Evolutionary conservation across 2,888 invertebrate species (phyloP).

Genomic region (Esperia sulphurella): DNA sequence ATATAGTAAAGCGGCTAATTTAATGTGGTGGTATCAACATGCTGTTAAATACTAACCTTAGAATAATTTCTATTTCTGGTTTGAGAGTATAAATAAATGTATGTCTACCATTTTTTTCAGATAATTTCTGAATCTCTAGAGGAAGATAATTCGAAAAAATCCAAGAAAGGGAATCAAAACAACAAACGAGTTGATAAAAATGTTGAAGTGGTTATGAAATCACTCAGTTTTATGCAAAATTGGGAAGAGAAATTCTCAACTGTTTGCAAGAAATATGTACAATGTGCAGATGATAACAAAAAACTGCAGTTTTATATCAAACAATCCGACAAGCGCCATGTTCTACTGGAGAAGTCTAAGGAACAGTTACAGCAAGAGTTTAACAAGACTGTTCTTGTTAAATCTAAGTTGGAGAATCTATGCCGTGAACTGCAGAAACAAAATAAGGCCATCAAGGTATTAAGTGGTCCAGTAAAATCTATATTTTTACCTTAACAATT

Average conservation of each 20-base stretch:
- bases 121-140: not conserved
- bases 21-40: too few species aligned
- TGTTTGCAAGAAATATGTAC: constrained; percentile 87
- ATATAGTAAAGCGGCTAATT: too few species aligned
- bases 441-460: constrained; percentile 93
- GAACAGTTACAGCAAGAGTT: constrained; percentile 90
- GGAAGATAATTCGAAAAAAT: constrained; percentile 37
- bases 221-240: constrained; percentile 74
- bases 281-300: constrained; percentile 86
- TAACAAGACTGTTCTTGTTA: constrained; percentile 89
- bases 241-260: constrained; percentile 84
- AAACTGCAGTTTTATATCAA: constrained; percentile 79
- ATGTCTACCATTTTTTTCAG: too few species aligned
- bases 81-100: too few species aligned
- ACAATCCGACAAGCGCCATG: constrained; percentile 80
- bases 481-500: too few species aligned
- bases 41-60: too few species aligned
- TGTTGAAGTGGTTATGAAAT: constrained; percentile 83
- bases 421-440: constrained; percentile 96
- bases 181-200: constrained; percentile 79
- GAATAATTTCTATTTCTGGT: too few species aligned
- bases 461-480: too few species aligned
- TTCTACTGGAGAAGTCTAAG: constrained; percentile 84
- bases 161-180: constrained; percentile 58
- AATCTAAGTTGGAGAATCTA: constrained; percentile 91